Base-by-base conservation (phyloP, 2,888 invertebrate species). In the Caenorhabditis imperialis region DNA sequence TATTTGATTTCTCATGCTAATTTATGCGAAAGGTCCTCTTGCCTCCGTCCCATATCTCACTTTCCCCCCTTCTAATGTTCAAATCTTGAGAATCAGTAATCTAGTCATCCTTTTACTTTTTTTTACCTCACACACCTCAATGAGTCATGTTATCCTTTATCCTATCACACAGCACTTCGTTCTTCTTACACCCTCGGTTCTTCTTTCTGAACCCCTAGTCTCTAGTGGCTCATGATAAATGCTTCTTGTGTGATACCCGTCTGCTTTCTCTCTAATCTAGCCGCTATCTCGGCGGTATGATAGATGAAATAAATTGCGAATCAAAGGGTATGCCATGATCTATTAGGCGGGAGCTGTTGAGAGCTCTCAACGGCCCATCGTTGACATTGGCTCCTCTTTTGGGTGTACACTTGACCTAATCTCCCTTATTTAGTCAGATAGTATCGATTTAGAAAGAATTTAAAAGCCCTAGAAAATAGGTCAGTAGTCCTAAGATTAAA, bases 331-430 rank as follows among this genome's bases (percentile, higher is more conserved):
- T 62, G 45, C 18, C 54, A 54, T 54, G 62, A 63, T 63, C 54
- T 47, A 63, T 63, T 63, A n/a, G n/a, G n/a, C n/a, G n/a, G 54
- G 45, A 27, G 33, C 37, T 23, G 47, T 38, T 37, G 14, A n/a
- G n/a, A n/a, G n/a, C n/a, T n/a, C n/a, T 27, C 53, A 37, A 20
- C 45, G 12, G 40, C 14, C 14, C 23, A 44, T 33, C 45, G 22
- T 38, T 47, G 58, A 58, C 58, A 58, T 37, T 58, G 53, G 44
- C 45, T 3, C n/a, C 33, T 42, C 23, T 23, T 40, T 45, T 38
- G 35, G 38, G 27, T 12, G 12, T 38, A 35, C 48, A 65, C 65
- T 65, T 65, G 65, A 65, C 65, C 65, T 57, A 65, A 65, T 50
- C 55, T 35, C 40, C 55, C 23, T 47, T 42, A 23, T 44, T 65